phyloP scores from a whole-genome alignment of 23 tunicate species.

The Trididemnum clinides region DNA sequence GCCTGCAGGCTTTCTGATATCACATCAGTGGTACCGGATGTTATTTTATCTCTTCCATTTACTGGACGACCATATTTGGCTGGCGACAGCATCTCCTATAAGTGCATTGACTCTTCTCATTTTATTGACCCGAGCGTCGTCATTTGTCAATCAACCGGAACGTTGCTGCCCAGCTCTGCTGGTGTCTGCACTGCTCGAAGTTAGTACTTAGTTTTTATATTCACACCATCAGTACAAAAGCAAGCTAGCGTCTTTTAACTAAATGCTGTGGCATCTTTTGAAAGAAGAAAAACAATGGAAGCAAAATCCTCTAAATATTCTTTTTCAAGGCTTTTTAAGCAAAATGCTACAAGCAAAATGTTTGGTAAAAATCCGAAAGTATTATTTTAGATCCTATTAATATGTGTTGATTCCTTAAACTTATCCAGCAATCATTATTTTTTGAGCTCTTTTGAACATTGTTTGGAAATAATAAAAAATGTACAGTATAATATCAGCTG shows the following conservation, averaged over 20 bases:
- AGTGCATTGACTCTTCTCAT: not conserved
- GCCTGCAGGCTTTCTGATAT: not conserved
- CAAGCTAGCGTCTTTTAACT: too few relatives aligned
- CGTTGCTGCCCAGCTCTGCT: not conserved
- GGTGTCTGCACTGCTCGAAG: not conserved
- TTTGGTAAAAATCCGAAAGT: too few relatives aligned
- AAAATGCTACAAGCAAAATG: too few relatives aligned
- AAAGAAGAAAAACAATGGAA: not conserved
- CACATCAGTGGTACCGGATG: not conserved
- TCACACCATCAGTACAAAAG: too few relatives aligned
- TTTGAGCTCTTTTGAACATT: too few relatives aligned
- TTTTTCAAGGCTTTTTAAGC: not conserved
- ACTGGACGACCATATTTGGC: not conserved
- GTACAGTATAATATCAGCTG: too few relatives aligned
- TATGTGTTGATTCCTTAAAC: too few relatives aligned
- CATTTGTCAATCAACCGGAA: not conserved
- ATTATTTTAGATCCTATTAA: too few relatives aligned
- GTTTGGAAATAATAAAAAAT: too few relatives aligned
- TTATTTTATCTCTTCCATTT: not conserved
- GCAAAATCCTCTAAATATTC: not conserved
- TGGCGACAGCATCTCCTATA: not conserved
- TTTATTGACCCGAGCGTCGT: not conserved
- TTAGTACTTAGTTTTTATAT: too few relatives aligned
- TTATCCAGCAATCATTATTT: too few relatives aligned
- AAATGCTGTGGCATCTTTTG: too few relatives aligned